Conservation (phyloP, 2,113 vertebrate genomes). For the Hippoglossus stenolepis region DNA sequence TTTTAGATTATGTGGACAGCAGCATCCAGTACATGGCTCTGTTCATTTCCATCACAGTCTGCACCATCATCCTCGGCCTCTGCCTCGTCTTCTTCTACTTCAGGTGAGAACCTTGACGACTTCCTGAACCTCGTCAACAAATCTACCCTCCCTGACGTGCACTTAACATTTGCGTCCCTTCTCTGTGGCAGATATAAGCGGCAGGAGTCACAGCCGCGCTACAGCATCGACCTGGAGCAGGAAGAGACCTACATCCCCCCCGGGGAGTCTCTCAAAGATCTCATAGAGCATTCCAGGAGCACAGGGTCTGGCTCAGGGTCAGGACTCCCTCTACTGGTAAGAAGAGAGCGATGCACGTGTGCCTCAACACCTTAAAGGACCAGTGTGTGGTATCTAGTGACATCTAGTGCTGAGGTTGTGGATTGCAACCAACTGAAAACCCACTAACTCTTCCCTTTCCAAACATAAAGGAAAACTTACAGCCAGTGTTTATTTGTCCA, state of each 20-base stretch:
- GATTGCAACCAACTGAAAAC: neutral
- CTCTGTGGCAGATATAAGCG: constrained; percentile 86
- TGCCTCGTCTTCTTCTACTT: constrained; percentile 91
- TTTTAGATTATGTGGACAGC: constrained; percentile 89
- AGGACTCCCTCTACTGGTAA: constrained; percentile 98
- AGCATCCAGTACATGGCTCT: constrained; percentile 90
- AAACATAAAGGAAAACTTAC: too few relatives aligned
- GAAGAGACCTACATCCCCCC: constrained; percentile 93
- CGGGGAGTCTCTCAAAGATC: constrained; percentile 94
- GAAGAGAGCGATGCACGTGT: constrained; percentile 46
- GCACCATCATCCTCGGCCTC: constrained; percentile 87
- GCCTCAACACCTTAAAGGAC: neutral
- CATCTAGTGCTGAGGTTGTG: neutral
- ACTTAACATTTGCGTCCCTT: neutral
- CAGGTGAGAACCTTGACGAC: constrained; percentile 82
- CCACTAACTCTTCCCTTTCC: too few relatives aligned
- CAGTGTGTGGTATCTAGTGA: neutral
- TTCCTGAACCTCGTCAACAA: neutral
- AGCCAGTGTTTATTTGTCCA: too few relatives aligned
- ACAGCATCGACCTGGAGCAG: constrained; percentile 93
- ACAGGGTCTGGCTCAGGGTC: constrained; percentile 97
- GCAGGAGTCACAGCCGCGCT: constrained; percentile 88
- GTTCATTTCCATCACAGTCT: constrained; percentile 89
- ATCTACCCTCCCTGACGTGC: neutral
- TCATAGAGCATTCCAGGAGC: constrained; percentile 96